Evolutionary conservation across 1,140 invertebrate species (phyloP).

Genomic region (Saxidomus purpurata): DNA sequence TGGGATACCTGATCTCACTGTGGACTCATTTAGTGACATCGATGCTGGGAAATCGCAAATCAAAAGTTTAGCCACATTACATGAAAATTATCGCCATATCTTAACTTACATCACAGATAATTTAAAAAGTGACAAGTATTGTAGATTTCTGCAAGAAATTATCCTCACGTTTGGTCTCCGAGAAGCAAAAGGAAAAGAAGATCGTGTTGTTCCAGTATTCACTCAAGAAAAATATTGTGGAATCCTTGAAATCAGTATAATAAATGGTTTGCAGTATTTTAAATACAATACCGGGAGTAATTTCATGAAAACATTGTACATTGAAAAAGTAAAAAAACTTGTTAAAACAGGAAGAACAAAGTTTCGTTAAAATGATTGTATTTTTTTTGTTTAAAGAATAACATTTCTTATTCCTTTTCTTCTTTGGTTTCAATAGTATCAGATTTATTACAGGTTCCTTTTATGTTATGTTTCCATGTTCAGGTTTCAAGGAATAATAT

Average conservation of each 20-base stretch:
- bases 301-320: background rate
- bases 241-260: background rate
- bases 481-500: too few species aligned
- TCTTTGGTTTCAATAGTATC: too few species aligned
- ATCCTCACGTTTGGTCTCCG: background rate
- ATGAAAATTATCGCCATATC: background rate
- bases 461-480: too few species aligned
- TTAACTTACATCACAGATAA: background rate
- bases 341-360: background rate
- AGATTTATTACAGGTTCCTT: too few species aligned
- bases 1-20: too few species aligned
- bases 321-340: background rate
- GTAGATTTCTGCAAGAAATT: background rate
- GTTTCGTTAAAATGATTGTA: background rate
- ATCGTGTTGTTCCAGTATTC: slow-evolving; percentile 17
- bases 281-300: background rate
- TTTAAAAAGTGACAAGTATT: background rate
- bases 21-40: background rate
- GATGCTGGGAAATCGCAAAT: background rate
- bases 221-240: background rate
- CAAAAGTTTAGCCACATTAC: background rate
- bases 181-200: background rate
- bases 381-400: too few species aligned
- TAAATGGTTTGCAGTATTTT: background rate
- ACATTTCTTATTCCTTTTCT: too few species aligned